Evolutionary conservation across 1,140 invertebrate genomes (phyloP), one percentile per base, ranked within the genome.

Genomic region (Dufourea novaeangliae): DNA sequence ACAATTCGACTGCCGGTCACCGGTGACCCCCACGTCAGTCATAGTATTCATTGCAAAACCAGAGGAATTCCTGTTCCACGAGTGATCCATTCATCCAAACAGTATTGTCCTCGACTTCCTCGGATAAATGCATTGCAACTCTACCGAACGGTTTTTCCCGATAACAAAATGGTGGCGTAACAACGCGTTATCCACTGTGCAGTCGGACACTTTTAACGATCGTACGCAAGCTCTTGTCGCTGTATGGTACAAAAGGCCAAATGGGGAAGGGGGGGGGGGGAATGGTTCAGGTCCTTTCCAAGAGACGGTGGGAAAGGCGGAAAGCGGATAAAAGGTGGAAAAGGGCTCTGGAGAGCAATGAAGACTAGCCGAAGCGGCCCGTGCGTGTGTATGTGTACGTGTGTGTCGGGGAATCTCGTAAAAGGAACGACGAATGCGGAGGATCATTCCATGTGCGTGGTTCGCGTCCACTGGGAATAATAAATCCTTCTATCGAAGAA

Each of bases 341-440:
- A 62, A 68, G 14, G 78, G 37, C 78, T 44, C 46, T 17, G 54
- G 78, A 64, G 78, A 75, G 64, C 50, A 34, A 44, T 63, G 57
- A 63, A 70, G 12, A 57, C 56, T 39, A n/a, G 59, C 14, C 29
- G 44, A 34, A 10, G 52, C 12, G 11, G 39, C 5, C 39, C 39
- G 39, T 41, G 34, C 39, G 11, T 20, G 56, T 6, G 7, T 59
- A 4, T 29, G 39, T 10, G 8, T 20, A 0, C 34, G 37, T n/a
- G 46, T 25, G 25, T 12, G 44, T 10, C n/a, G 8, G 67, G 11
- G 50, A 20, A 14, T 4, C 10, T 39, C 34, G 66, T 39, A 54
- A 54, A 54, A 22, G 12, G 17, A 54, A 54, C 14, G 46, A 54
- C 17, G 67, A 57, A 68, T 34, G 10, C 46, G 20, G 14, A 10